Base-by-base conservation (phyloP, 53 echinoderm and acorn worm species). In the Temnopleurus reevesii region DNA sequence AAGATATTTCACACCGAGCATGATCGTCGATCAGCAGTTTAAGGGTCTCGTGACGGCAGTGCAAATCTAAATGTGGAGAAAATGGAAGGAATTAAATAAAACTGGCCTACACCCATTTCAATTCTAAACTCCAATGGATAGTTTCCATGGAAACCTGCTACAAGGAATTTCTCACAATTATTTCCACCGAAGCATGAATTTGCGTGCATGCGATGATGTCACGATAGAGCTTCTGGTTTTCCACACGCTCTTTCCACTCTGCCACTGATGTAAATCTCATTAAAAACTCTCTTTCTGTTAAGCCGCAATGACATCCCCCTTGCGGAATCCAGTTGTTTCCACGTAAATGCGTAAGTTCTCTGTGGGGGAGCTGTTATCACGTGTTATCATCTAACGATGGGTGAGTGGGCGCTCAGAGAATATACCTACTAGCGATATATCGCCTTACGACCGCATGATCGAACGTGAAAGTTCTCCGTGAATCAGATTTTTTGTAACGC, bases 61-160 rank as follows among this genome's bases (percentile, higher is more conserved):
- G n/a, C n/a, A n/a, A n/a, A n/a, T n/a, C n/a, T n/a, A n/a, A n/a
- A n/a, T n/a, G n/a, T n/a, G n/a, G n/a, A n/a, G n/a, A n/a, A n/a
- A n/a, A n/a, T n/a, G n/a, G n/a, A n/a, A n/a, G n/a, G n/a, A n/a
- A n/a, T n/a, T n/a, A n/a, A n/a, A n/a, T n/a, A n/a, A n/a, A n/a
- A n/a, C n/a, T n/a, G n/a, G n/a, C n/a, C n/a, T n/a, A n/a, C n/a
- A n/a, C n/a, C n/a, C 3, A 31, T 1, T 43, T 63, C 43, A 2
- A 36, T 23, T 71, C 71, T 19, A 13, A 63, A 63, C 41, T 4
- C 23, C 4, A n/a, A 4, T 71, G 36, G 41, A n/a, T 21, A 0
- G 38, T 71, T 71, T 71, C 71, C 71, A 71, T 71, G 71, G 71
- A 71, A 71, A 71, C 8, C 36, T 71, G 41, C 63, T 18, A 63